A percentile compares a stretch with the other conserved stretches of the same genome.
Evolutionary conservation across 2,888 invertebrate species (phyloP).

Genomic region (Iphiclides podalirius): DNA sequence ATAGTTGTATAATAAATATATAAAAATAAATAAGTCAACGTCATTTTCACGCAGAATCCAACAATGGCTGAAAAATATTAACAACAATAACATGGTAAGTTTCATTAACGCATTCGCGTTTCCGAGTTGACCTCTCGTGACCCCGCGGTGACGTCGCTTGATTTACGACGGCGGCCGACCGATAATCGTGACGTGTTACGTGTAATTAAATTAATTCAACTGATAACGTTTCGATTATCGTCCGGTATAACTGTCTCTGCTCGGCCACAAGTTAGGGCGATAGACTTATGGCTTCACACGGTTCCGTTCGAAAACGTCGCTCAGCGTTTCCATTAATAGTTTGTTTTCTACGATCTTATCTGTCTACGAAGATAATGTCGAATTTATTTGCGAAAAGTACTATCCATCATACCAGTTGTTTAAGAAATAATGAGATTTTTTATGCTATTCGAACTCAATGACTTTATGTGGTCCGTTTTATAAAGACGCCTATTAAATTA

Average conservation of each 20-base stretch:
- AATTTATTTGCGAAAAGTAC: neutral
- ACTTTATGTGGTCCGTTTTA: too few relatives aligned
- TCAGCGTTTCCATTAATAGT: neutral
- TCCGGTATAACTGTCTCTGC: conserved; percentile 18
- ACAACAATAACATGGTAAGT: too few relatives aligned
- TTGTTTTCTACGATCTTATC: neutral
- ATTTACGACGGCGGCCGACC: conserved; percentile 18
- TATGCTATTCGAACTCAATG: too few relatives aligned
- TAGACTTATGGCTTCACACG: neutral
- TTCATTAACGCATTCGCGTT: too few relatives aligned
- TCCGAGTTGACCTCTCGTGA: conserved; percentile 17
- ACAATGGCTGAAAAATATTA: neutral
- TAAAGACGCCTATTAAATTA: too few relatives aligned
- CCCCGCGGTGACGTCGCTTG: conserved; percentile 23
- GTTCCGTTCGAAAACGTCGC: neutral
- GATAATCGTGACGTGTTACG: conserved; percentile 21
- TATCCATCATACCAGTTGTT: too few relatives aligned
- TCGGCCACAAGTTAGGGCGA: conserved; percentile 6
- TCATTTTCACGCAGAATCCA: too few relatives aligned
- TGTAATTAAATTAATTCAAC: conserved; percentile 29
- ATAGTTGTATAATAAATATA: too few relatives aligned
- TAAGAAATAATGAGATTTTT: too few relatives aligned
- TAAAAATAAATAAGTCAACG: too few relatives aligned
- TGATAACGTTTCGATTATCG: conserved; percentile 22
- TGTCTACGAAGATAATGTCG: neutral